Base-by-base conservation (phyloP, 1,140 invertebrate genomes). In the Spodoptera frugiperda region DNA sequence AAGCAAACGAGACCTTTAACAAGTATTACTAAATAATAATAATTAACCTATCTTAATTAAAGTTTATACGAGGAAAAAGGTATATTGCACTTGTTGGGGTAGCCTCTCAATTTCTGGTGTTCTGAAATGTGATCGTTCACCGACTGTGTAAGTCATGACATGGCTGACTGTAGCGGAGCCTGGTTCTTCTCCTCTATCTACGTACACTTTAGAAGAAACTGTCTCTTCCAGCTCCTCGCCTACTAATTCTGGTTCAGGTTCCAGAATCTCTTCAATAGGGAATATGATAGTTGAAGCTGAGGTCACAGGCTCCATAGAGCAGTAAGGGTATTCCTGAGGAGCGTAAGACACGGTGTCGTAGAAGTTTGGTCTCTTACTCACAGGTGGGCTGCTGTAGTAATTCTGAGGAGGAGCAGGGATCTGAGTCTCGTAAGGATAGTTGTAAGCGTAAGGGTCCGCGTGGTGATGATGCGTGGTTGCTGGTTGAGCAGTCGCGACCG, bases 31-130 rank as follows among this genome's bases (percentile, higher is more conserved):
- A 74, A 73, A 25, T 39, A 17, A 70, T 39, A 12, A 76, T 67
- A 53, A 55, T 75, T 44, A 25, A 48, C 11, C 6, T 70, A 8
- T 44, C 25, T 63, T 15, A 76, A 61, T 17, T 76, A 57, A 54
- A 71, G 46, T 74, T 88, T 84, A 93, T 78, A 93, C 84, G 70
- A 94, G 77, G 33, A 89, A 85, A 74, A 94, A 94, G 59, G 87
- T 89, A 76, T 94, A 94, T 63, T 94, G 91, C 89, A 94, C 88
- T 78, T 94, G 91, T 68, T 94, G 87, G 3, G 92, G 92, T 12
- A 94, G 63, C 46, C 85, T 87, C 76, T 92, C 91, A 54, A 93
- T 85, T 59, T 89, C 79, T 1, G 91, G 91, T 3, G 83, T 87
- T 76, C 79, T 91, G 49, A 92, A 94, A 49, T 93, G 91, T 0